These are phyloP conservation scores for Hyles euphorbiae DNA, from an alignment of 1,140 invertebrate genomes.

Conservation along the genomic window DNA sequence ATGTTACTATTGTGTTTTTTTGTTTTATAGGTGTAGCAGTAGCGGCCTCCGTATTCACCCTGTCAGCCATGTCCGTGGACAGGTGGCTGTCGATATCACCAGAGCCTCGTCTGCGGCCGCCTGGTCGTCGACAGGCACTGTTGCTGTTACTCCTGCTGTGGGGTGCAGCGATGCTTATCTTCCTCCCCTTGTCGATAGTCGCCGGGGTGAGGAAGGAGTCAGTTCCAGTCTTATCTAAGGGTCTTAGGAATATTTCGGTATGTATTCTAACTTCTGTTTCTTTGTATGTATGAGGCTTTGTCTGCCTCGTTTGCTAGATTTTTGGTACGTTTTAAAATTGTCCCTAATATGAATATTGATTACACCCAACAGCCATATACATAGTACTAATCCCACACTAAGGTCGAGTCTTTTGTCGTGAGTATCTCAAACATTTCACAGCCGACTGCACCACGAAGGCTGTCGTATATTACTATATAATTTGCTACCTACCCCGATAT, in stretches of 20 bases:
- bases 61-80: conserved; percentile 86
- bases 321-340: too few species aligned
- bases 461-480: too few species aligned
- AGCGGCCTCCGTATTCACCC: conserved; percentile 85
- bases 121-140: conserved; percentile 78
- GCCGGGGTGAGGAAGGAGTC: conserved; percentile 58
- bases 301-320: too few species aligned
- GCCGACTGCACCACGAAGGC: too few species aligned
- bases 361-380: too few species aligned
- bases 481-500: too few species aligned
- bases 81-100: conserved; percentile 84
- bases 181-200: conserved; percentile 79
- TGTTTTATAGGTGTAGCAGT: conserved; percentile 81
- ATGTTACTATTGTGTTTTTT: too few species aligned
- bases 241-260: conserved; percentile 52
- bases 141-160: conserved; percentile 80
- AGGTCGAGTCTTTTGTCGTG: too few species aligned
- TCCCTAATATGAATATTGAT: too few species aligned
- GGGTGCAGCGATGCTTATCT: conserved; percentile 79
- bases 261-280: conserved; percentile 15
- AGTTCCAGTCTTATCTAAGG: conserved; percentile 55
- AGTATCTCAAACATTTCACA: too few species aligned
- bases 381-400: too few species aligned
- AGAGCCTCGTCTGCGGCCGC: conserved; percentile 79
- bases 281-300: too few species aligned